Conservation (phyloP, 2,797 vertebrate species). For the Megaceryle alcyon region DNA sequence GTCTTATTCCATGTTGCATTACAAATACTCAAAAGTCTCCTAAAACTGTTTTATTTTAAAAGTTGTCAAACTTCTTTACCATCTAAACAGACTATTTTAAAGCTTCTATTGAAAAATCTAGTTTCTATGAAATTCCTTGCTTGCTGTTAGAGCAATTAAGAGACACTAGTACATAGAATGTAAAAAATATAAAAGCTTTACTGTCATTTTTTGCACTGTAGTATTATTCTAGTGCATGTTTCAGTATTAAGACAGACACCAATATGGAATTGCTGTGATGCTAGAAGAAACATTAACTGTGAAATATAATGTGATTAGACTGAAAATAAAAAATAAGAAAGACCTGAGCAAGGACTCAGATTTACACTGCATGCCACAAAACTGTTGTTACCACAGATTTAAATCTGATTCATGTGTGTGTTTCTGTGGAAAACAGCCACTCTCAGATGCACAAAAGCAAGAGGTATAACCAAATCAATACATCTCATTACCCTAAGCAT, state of each 20-base stretch:
- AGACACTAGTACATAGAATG: not conserved
- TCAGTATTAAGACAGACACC: not conserved
- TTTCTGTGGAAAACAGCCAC: not conserved
- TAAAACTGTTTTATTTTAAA: not conserved
- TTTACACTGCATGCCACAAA: not conserved
- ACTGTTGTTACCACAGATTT: not conserved
- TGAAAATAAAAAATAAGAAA: not conserved
- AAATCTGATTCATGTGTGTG: not conserved
- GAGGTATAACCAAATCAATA: not conserved
- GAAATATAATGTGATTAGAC: not conserved
- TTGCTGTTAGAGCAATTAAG: not conserved
- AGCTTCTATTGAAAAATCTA: not conserved
- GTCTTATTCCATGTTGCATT: not conserved
- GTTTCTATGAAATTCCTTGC: not conserved
- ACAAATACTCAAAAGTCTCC: not conserved
- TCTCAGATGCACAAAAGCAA: not conserved
- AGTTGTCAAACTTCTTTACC: not conserved
- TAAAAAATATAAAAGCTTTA: not conserved
- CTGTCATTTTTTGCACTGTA: not conserved
- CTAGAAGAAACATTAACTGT: not conserved
- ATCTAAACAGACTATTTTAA: not conserved
- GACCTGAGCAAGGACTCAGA: not conserved
- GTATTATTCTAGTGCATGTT: not conserved
- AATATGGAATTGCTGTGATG: not conserved
- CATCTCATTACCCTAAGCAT: not conserved